These are phyloP conservation scores for Ancistrus triradiatus DNA, from an alignment of 2,113 vertebrate genomes.

Conservation along the genomic window DNA sequence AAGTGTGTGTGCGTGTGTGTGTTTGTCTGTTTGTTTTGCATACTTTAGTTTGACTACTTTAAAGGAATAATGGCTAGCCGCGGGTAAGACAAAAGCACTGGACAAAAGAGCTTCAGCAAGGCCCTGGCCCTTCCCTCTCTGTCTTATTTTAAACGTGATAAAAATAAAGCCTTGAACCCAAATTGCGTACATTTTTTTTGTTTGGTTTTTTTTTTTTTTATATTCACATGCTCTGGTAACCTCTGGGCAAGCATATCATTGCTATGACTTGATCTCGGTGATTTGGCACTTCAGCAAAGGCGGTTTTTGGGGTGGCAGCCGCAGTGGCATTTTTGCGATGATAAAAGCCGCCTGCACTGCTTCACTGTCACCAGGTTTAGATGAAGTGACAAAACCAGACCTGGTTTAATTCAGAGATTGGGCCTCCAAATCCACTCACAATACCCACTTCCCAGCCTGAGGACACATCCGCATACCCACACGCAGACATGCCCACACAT, in stretches of 20 bases:
- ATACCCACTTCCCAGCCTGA: slow-evolving; percentile 38
- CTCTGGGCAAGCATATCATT: slow-evolving; percentile 27
- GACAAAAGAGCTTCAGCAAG: slow-evolving; percentile 23
- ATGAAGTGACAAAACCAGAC: slow-evolving; percentile 53
- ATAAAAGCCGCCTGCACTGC: slow-evolving; percentile 52
- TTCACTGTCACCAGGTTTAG: slow-evolving; percentile 41
- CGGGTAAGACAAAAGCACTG: slow-evolving; percentile 26
- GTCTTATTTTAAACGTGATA: slow-evolving; percentile 3
- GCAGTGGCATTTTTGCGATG: slow-evolving; percentile 43
- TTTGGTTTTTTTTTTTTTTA: not conserved
- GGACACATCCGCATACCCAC: slow-evolving; percentile 31
- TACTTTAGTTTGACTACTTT: slow-evolving; percentile 20
- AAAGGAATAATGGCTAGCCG: slow-evolving; percentile 29
- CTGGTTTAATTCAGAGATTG: slow-evolving; percentile 57
- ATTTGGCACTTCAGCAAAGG: slow-evolving; percentile 27
- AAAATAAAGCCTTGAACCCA: not conserved
- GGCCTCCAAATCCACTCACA: slow-evolving; percentile 55
- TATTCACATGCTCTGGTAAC: slow-evolving; percentile 15
- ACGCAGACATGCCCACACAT: slow-evolving; percentile 18
- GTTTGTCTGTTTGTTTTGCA: slow-evolving; percentile 14
- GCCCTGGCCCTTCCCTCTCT: not conserved
- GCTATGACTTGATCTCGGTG: slow-evolving; percentile 35
- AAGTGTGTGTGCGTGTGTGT: slow-evolving; percentile 20
- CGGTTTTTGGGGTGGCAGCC: not conserved
- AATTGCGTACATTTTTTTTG: slow-evolving; percentile 14